Evolutionary conservation across 2,888 invertebrate genomes (phyloP).

Genomic region (Epiblema foenella): DNA sequence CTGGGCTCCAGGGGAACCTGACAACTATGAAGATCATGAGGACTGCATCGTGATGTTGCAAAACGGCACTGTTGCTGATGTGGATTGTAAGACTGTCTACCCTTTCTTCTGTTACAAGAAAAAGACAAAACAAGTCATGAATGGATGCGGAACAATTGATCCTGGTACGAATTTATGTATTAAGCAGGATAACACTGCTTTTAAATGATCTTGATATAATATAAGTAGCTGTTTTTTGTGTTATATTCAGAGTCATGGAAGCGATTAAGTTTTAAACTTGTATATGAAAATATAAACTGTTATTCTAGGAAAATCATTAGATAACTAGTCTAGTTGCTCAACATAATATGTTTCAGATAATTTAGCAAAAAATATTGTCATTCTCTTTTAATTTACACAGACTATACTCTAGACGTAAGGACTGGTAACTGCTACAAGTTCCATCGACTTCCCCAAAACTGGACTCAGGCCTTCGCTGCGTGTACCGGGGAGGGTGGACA

Average conservation of each 20-base stretch:
- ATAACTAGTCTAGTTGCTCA: no score
- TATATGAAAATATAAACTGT: no score
- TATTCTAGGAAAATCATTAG: no score
- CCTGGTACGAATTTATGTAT: conserved; percentile 4
- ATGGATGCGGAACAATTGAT: conserved; percentile 25
- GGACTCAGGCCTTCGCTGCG: conserved; percentile 60
- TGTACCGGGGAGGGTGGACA: conserved; percentile 64
- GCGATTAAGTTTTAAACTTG: no score
- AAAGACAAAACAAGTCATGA: not conserved
- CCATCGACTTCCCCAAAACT: conserved; percentile 52
- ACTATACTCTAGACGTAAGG: conserved; percentile 17
- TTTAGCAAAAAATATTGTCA: no score
- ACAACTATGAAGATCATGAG: conserved; percentile 41
- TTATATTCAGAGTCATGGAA: no score
- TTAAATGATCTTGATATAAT: no score
- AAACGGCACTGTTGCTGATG: conserved; percentile 41
- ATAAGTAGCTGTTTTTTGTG: no score
- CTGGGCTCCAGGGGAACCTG: conserved; percentile 44
- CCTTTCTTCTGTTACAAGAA: conserved; percentile 44
- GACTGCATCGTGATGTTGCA: conserved; percentile 37
- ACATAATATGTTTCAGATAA: no score
- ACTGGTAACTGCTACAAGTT: conserved; percentile 39
- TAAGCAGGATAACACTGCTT: no score
- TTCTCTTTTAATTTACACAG: conserved; percentile 1
- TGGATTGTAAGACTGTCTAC: conserved; percentile 30